phyloP scores from a whole-genome alignment of 2,888 invertebrate genomes.

The Lithophane ornitopus region DNA sequence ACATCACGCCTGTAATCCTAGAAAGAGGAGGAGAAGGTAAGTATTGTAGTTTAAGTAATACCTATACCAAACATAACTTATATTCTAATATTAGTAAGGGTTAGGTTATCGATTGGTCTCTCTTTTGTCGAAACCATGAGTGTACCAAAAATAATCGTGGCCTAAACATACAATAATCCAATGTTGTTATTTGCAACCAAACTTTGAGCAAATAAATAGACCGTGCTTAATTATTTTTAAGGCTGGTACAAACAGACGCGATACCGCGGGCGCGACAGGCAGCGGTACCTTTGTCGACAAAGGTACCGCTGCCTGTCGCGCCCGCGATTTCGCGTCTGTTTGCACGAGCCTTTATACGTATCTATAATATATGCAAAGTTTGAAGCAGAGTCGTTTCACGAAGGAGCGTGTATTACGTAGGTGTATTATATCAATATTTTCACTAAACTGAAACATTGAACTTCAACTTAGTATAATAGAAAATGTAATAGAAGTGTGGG shows the following conservation, averaged over 20 bases:
- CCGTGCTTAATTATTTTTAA: neutral
- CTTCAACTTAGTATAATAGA: neutral
- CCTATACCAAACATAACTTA: no score
- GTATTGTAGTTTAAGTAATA: no score
- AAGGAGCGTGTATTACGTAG: neutral
- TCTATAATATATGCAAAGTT: neutral
- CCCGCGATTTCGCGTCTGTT: no score
- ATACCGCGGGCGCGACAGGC: no score
- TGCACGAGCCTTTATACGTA: no score
- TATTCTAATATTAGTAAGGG: no score
- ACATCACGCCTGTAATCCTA: no score
- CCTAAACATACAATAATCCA: constrained; percentile 4
- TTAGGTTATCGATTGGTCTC: neutral
- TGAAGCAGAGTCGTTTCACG: neutral
- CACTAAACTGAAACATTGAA: constrained; percentile 4
- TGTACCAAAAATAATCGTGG: neutral
- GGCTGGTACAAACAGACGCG: no score
- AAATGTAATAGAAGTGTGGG: neutral
- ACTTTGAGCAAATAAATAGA: neutral
- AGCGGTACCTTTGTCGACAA: no score
- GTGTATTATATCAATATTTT: constrained; percentile 12
- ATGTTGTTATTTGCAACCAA: neutral
- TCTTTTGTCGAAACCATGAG: neutral
- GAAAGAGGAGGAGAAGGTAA: no score
- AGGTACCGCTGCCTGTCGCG: no score